Conservation (phyloP, 2,888 invertebrate genomes). For the Mantis religiosa region DNA sequence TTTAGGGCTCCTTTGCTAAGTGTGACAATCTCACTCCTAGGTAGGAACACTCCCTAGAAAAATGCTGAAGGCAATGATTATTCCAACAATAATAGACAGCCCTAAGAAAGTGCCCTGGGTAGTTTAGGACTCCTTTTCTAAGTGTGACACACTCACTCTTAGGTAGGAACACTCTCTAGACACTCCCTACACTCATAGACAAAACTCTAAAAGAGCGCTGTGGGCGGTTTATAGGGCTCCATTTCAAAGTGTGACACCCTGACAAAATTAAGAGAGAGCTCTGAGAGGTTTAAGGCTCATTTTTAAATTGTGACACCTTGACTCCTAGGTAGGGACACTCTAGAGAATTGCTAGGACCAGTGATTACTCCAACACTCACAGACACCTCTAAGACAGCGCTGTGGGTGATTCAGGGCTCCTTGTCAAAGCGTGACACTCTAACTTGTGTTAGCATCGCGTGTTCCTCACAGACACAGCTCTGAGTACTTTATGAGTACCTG, state of each 20-base stretch:
- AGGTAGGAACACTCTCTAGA: constrained; percentile 57
- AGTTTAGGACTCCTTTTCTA: too few species aligned
- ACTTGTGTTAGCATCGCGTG: too few species aligned
- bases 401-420: too few species aligned
- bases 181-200: too few species aligned
- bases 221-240: constrained; percentile 89
- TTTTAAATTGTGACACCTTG: constrained; percentile 61
- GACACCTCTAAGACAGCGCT: neutral
- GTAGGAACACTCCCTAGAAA: constrained; percentile 51
- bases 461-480: too few species aligned
- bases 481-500: too few species aligned
- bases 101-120: too few species aligned
- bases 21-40: constrained; percentile 75
- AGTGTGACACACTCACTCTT: too few species aligned
- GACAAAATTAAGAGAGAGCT: neutral
- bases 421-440: too few species aligned
- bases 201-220: neutral
- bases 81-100: neutral
- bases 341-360: neutral
- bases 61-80: neutral
- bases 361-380: neutral
- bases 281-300: constrained; percentile 77
- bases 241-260: constrained; percentile 58
- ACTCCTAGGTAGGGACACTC: constrained; percentile 77
- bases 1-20: constrained; percentile 81